These are phyloP conservation scores for Encarsia formosa DNA, from an alignment of 2,888 invertebrate genomes.

Conservation along the genomic window DNA sequence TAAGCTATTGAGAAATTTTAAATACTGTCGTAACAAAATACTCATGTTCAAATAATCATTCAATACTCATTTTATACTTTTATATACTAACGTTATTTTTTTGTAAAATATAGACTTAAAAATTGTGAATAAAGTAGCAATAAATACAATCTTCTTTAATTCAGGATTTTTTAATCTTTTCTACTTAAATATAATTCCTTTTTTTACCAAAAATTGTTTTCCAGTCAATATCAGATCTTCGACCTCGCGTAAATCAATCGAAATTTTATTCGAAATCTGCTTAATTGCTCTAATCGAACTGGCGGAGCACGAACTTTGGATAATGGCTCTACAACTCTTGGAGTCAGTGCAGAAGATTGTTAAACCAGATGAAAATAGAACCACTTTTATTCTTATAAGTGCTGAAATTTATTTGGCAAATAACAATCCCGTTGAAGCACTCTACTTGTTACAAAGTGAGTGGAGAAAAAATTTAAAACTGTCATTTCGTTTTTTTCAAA, in stretches of 20 bases:
- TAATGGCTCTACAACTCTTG: conserved; percentile 36
- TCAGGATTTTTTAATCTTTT: neutral
- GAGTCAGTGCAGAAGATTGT: conserved; percentile 30
- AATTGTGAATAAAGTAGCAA: no score
- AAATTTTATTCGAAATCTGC: conserved; percentile 33
- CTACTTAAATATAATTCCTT: neutral
- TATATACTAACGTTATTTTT: no score
- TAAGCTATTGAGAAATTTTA: no score
- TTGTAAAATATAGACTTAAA: no score
- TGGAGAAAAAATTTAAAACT: no score
- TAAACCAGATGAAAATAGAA: conserved; percentile 29
- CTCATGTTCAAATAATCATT: no score
- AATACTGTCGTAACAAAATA: no score
- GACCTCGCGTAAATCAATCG: conserved; percentile 16
- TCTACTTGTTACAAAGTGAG: conserved; percentile 40
- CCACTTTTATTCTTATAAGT: conserved; percentile 34
- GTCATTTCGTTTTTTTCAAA: no score
- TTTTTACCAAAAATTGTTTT: conserved; percentile 1
- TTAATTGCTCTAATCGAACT: conserved; percentile 34
- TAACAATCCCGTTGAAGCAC: conserved; percentile 36
- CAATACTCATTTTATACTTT: no score
- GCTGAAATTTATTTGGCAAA: conserved; percentile 42
- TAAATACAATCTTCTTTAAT: neutral
- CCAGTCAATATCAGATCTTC: conserved; percentile 14
- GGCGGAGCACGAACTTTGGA: conserved; percentile 35